Evolutionary conservation across 1,140 invertebrate species (phyloP).

Genomic region (Drosophila oshimai): DNA sequence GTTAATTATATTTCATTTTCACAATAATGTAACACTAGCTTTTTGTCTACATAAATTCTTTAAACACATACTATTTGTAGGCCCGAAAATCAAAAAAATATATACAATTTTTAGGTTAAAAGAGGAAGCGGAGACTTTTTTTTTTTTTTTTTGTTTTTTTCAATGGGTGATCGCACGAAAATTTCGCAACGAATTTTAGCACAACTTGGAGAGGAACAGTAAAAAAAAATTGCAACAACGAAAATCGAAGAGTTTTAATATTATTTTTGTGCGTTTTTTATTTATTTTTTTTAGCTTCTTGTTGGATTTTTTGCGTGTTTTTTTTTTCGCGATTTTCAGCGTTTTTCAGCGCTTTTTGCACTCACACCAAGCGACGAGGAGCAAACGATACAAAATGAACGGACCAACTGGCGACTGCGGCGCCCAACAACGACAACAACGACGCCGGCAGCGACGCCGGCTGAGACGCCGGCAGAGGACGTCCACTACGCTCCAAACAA

Average conservation of each 20-base stretch:
- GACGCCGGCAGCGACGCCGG: background rate
- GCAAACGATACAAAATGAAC: conserved; percentile 80
- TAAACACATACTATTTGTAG: too few relatives aligned
- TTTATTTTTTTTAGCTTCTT: background rate
- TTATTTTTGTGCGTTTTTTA: background rate
- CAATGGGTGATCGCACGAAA: background rate
- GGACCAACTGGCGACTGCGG: conserved; percentile 54
- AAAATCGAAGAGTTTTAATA: background rate
- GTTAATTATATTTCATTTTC: too few relatives aligned
- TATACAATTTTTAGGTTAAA: too few relatives aligned
- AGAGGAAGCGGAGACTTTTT: background rate
- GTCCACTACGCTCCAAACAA: conserved; percentile 69
- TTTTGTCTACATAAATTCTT: too few relatives aligned
- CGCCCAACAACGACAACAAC: conserved; percentile 42
- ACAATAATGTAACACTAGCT: too few relatives aligned
- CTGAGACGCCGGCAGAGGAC: conserved; percentile 13
- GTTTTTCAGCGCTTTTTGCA: conserved; percentile 33
- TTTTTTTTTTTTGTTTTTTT: too few relatives aligned
- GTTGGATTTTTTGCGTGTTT: background rate
- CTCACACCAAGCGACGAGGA: conserved; percentile 78
- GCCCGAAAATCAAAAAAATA: too few relatives aligned
- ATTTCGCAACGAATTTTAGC: background rate
- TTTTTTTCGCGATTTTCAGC: conserved; percentile 12
- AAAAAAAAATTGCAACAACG: background rate
- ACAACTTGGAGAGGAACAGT: background rate